phyloP scores from a whole-genome alignment of 2,888 invertebrate species.

The Epinotia bilunana region DNA sequence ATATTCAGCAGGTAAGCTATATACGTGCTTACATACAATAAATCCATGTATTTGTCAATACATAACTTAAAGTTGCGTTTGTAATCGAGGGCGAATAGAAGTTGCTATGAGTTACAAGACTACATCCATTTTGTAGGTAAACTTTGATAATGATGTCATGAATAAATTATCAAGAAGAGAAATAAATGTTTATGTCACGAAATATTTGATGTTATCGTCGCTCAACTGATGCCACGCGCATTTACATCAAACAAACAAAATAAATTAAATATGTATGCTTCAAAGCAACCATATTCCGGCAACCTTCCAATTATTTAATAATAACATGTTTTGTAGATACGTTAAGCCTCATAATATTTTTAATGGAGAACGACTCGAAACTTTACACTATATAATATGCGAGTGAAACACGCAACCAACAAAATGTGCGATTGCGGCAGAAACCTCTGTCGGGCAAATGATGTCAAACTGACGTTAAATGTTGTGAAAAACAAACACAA shows the following conservation, averaged over 20 bases:
- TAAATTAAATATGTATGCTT: not conserved
- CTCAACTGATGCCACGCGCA: not conserved
- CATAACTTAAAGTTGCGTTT: not conserved
- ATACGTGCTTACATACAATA: not conserved
- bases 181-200: constrained; percentile 34
- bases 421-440: not conserved
- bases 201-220: constrained; percentile 30
- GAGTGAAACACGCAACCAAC: not conserved
- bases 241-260: not conserved
- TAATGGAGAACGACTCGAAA: not conserved
- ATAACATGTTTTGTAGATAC: too few species aligned
- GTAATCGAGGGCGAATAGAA: not conserved
- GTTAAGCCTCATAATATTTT: too few species aligned
- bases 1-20: not conserved
- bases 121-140: constrained; percentile 6
- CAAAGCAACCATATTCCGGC: not conserved
- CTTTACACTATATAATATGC: not conserved
- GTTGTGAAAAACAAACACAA: constrained; percentile 57
- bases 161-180: constrained; percentile 20
- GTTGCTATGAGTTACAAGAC: not conserved
- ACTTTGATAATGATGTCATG: constrained; percentile 12
- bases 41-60: not conserved
- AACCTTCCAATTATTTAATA: too few species aligned
- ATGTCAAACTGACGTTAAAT: constrained; percentile 42
- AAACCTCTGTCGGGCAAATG: constrained; percentile 14